phyloP scores from a whole-genome alignment of 2,888 invertebrate genomes.

The Minunthozetes semirufus region DNA sequence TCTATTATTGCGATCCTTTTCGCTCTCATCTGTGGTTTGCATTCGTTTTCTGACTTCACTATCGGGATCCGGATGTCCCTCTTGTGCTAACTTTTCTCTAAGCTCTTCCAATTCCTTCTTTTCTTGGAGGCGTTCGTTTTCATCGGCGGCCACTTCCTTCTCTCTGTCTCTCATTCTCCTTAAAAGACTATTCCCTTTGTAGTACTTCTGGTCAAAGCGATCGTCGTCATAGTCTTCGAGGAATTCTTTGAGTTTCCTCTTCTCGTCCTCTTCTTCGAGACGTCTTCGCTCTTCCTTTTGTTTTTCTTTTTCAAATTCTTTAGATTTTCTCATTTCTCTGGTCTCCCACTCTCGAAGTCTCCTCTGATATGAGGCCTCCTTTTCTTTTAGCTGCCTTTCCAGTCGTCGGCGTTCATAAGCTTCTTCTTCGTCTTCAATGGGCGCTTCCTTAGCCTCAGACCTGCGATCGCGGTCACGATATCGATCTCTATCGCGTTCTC shows the following conservation, averaged over 20 bases:
- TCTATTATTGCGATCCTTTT: conserved; percentile 23
- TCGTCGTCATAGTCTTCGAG: conserved; percentile 99
- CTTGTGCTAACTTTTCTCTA: conserved; percentile 59
- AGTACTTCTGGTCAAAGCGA: conserved; percentile 56
- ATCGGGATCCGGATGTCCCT: conserved; percentile 53
- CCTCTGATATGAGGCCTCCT: conserved; percentile 87
- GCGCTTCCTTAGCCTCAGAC: conserved; percentile 14
- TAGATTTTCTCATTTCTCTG: conserved; percentile 77
- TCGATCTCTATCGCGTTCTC: conserved; percentile 38
- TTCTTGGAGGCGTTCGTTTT: conserved; percentile 80
- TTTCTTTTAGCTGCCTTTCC: conserved; percentile 84
- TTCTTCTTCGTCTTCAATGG: conserved; percentile 58
- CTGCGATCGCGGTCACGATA: conserved; percentile 45
- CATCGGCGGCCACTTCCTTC: conserved; percentile 85
- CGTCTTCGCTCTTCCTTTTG: conserved; percentile 75
- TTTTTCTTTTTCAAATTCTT: conserved; percentile 81
- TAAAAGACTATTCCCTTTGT: conserved; percentile 74
- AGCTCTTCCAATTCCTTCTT: conserved; percentile 79
- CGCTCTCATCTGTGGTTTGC: conserved; percentile 18
- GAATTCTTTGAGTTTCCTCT: conserved; percentile 89
- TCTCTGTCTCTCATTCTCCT: conserved; percentile 84
- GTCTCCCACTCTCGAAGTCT: conserved; percentile 69
- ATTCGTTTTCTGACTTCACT: conserved; percentile 46
- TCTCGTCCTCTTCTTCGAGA: conserved; percentile 79
- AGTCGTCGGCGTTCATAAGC: conserved; percentile 77